Evolutionary conservation across 2,888 invertebrate species (phyloP).

Genomic region (Rhopalosiphum nymphaeae): DNA sequence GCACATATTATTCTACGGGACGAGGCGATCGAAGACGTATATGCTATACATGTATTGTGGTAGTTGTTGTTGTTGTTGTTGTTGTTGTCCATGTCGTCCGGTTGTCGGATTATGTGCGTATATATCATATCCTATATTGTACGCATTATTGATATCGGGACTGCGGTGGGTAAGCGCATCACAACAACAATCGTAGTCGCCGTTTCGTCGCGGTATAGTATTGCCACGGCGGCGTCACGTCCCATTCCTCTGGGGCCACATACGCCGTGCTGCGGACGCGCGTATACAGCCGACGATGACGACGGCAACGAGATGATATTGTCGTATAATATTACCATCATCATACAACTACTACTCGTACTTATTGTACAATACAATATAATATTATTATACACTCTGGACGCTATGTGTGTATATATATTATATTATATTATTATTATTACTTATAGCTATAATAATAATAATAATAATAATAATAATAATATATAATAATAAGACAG

Average conservation of each 20-base stretch:
- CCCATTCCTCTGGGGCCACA: constrained; percentile 42
- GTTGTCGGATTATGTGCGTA: constrained; percentile 23
- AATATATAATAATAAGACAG: neutral
- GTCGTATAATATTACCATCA: constrained; percentile 17
- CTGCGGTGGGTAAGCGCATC: neutral
- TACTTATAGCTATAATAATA: neutral
- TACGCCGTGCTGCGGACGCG: neutral
- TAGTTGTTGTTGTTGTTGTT: constrained; percentile 19
- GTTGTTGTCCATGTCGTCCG: neutral
- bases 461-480: neutral
- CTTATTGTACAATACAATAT: constrained; percentile 3
- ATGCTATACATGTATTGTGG: neutral
- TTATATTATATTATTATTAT: constrained; percentile 20
- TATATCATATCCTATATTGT: constrained; percentile 9
- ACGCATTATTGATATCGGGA: neutral
- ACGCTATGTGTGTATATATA: neutral
- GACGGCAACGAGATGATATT: neutral
- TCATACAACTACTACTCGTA: no score
- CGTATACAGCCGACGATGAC: neutral
- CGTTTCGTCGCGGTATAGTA: constrained; percentile 62
- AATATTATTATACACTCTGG: constrained; percentile 8
- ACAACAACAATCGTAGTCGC: neutral
- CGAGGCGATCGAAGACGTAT: constrained; percentile 21
- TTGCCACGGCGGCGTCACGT: constrained; percentile 43
- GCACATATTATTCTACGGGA: neutral